These are phyloP conservation scores for Allacma fusca DNA, from an alignment of 2,888 invertebrate species.

Conservation along the genomic window DNA sequence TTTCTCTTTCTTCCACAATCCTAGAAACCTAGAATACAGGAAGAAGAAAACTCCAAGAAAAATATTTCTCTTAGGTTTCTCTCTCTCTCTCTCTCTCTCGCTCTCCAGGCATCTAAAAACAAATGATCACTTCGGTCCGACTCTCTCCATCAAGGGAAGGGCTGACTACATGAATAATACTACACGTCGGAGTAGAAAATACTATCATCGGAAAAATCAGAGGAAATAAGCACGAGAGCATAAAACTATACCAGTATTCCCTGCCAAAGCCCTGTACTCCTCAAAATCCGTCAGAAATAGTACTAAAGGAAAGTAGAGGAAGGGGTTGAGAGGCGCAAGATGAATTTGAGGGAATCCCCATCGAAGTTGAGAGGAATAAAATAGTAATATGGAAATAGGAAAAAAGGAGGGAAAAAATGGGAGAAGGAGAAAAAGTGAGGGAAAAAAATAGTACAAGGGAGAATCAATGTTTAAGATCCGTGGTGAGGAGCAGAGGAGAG, in stretches of 20 bases:
- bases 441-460: conserved; percentile 30
- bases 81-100: no score
- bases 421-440: conserved; percentile 45
- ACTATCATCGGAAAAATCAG: no score
- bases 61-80: no score
- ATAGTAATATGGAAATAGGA: conserved; percentile 36
- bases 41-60: conserved; percentile 26
- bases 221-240: no score
- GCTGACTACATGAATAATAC: not conserved
- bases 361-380: conserved; percentile 21
- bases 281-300: no score
- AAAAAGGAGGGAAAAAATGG: conserved; percentile 47
- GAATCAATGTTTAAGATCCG: not conserved
- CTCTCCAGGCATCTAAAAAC: no score
- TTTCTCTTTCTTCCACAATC: not conserved
- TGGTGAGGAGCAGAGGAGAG: conserved; percentile 25
- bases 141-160: not conserved
- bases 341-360: no score
- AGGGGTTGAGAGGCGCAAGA: no score
- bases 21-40: not conserved
- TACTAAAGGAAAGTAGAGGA: conserved; percentile 21
- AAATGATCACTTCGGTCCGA: not conserved
- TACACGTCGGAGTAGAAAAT: conserved; percentile 4
- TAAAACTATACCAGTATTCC: no score
- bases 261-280: no score